Conservation (phyloP, 2,113 vertebrate species). For the Erythrocercus mccallii region DNA sequence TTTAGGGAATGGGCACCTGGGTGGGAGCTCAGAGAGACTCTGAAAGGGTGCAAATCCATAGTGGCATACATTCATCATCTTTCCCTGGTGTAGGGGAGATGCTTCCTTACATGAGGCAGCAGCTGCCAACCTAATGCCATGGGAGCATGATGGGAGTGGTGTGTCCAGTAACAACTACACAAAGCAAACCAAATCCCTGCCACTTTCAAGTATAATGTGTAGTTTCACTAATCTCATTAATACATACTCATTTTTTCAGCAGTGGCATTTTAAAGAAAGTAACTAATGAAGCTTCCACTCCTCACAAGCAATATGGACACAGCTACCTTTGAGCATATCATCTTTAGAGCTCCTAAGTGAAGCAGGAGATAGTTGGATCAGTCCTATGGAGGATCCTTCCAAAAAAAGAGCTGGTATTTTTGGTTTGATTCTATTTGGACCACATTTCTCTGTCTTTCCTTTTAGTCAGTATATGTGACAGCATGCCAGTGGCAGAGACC, state of each 20-base stretch:
- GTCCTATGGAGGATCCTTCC: not conserved
- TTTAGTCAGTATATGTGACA: not conserved
- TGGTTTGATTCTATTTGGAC: not conserved
- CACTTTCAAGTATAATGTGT: rapidly evolving
- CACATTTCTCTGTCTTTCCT: not conserved
- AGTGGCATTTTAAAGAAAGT: not conserved
- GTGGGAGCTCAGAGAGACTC: not conserved
- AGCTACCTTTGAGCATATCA: not conserved
- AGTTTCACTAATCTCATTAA: not conserved
- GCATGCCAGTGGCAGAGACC: rapidly evolving
- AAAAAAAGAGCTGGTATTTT: not conserved
- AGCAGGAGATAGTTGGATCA: not conserved
- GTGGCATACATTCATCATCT: rapidly evolving
- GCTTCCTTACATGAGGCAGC: not conserved
- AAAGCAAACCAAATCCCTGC: not conserved
- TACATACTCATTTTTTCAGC: not conserved
- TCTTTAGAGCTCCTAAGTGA: not conserved
- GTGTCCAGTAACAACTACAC: not conserved
- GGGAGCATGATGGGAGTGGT: rapidly evolving
- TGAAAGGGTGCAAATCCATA: not conserved
- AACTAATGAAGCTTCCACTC: not conserved
- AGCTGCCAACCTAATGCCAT: not conserved
- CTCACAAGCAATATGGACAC: not conserved
- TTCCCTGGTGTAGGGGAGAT: not conserved
- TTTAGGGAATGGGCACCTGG: rapidly evolving